Evolutionary conservation across 2,113 vertebrate species (phyloP).

Genomic region (Zapornia atra): DNA sequence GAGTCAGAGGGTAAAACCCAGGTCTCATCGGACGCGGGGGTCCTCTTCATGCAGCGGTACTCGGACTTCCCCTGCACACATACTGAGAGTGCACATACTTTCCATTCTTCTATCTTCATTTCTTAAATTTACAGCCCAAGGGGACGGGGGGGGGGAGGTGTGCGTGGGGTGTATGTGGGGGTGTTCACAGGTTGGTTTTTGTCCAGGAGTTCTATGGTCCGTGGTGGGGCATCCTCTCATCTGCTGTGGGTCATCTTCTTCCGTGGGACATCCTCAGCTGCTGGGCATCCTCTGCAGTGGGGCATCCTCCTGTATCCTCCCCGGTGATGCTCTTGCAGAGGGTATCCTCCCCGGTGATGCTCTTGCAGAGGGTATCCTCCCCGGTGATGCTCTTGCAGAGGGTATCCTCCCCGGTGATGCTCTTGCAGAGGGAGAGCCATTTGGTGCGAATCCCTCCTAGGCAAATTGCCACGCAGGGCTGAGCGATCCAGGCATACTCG

Average conservation of each 20-base stretch:
- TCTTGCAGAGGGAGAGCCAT: neutral
- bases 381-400: neutral
- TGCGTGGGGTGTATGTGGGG: no score
- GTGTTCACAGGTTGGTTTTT: neutral
- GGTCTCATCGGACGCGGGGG: neutral
- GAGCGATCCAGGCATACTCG: accelerated
- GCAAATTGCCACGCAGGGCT: neutral
- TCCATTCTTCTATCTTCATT: neutral
- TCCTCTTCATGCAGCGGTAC: neutral
- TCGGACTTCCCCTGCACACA: constrained; percentile 34
- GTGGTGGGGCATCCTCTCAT: no score
- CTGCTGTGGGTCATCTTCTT: no score
- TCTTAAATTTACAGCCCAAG: neutral
- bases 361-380: neutral
- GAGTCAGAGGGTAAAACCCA: constrained; percentile 55
- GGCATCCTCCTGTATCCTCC: neutral
- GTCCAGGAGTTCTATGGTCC: accelerated
- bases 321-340: neutral
- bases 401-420: neutral
- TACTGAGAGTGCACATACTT: neutral
- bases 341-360: neutral
- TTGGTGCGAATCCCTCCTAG: neutral
- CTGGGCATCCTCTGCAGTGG: neutral
- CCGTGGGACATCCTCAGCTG: no score
- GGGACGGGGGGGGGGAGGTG: no score